Conservation (phyloP, 2,888 invertebrate species). For the Torymus tubicola region DNA sequence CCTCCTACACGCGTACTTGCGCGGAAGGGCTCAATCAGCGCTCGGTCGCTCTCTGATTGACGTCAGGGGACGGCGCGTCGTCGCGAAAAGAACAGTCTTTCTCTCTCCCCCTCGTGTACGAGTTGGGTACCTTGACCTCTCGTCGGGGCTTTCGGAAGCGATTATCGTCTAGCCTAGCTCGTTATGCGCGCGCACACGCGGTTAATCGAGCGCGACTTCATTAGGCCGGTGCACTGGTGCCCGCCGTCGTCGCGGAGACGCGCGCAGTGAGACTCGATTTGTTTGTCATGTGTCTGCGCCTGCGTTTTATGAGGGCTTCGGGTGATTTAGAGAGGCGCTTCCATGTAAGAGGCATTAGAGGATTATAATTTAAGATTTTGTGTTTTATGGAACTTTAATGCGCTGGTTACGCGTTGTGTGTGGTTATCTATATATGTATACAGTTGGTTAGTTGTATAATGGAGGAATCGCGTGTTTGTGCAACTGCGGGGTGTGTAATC, state of each 20-base stretch:
- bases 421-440: too few species aligned
- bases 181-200: slow-evolving; percentile 9
- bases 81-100: slow-evolving; percentile 13
- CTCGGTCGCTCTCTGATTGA: not conserved
- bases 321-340: too few species aligned
- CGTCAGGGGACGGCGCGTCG: not conserved
- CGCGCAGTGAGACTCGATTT: not conserved
- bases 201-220: slow-evolving; percentile 43
- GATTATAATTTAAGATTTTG: too few species aligned
- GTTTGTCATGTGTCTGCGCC: too few species aligned
- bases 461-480: too few species aligned
- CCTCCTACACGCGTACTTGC: too few species aligned
- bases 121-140: slow-evolving; percentile 36
- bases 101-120: not conserved
- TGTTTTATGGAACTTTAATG: too few species aligned
- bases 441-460: too few species aligned
- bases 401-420: too few species aligned
- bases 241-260: not conserved
- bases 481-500: too few species aligned
- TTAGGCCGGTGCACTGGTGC: not conserved
- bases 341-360: too few species aligned
- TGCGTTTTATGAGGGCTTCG: too few species aligned
- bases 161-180: slow-evolving; percentile 9
- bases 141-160: slow-evolving; percentile 32
- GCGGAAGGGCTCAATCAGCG: not conserved